Conservation (phyloP, 2,113 vertebrate genomes). For the Chamaetylas fuelleborni region DNA sequence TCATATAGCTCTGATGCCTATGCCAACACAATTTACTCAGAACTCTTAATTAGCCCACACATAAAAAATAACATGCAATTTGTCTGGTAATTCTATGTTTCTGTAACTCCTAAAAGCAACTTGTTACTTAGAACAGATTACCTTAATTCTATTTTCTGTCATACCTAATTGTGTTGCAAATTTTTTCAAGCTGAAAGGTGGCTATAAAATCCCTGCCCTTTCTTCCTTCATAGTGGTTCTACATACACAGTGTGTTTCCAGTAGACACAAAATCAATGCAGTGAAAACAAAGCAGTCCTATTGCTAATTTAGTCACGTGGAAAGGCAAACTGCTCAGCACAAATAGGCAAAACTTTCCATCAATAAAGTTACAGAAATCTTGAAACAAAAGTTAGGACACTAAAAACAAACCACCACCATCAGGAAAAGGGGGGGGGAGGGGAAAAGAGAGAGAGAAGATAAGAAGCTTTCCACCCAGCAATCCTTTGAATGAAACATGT, state of each 20-base stretch:
- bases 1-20: slow-evolving; percentile 48
- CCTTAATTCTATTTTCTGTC: slow-evolving; percentile 74
- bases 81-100: slow-evolving; percentile 74
- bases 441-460: not conserved
- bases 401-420: not conserved
- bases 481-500: not conserved
- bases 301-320: not conserved
- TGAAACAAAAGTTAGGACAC: not conserved
- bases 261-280: not conserved
- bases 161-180: slow-evolving; percentile 44
- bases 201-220: slow-evolving; percentile 16
- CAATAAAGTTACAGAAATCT: not conserved
- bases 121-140: slow-evolving; percentile 73
- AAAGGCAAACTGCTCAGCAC: not conserved
- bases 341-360: not conserved
- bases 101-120: slow-evolving; percentile 68
- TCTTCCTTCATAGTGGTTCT: slow-evolving; percentile 12
- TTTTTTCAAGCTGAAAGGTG: slow-evolving; percentile 2
- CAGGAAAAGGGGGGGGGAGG: not conserved
- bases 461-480: not conserved
- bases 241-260: not conserved
- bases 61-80: slow-evolving; percentile 72
- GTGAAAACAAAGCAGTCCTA: not conserved
- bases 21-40: slow-evolving; percentile 66
- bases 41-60: slow-evolving; percentile 71